Conservation (phyloP, 2,888 invertebrate genomes). For the Perithous albicinctus region DNA sequence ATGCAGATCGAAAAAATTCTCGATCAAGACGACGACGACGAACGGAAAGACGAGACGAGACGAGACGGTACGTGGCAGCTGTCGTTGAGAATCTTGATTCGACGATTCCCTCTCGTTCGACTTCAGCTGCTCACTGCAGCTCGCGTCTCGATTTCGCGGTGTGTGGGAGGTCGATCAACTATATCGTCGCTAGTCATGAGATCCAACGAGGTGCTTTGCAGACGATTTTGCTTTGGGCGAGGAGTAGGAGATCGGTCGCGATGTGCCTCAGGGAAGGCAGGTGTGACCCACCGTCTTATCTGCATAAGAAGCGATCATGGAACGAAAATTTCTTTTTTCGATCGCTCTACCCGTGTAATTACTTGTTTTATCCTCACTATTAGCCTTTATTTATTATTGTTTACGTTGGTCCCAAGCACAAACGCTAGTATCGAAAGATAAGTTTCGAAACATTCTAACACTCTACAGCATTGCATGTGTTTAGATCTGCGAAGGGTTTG, state of each 20-base stretch:
- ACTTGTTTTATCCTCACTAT: not conserved
- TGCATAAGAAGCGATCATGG: conserved; percentile 23
- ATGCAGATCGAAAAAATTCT: conserved; percentile 62
- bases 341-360: conserved; percentile 31
- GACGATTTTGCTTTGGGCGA: conserved; percentile 34
- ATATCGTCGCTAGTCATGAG: conserved; percentile 36
- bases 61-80: conserved; percentile 63
- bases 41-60: conserved; percentile 37
- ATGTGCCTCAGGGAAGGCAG: conserved; percentile 62
- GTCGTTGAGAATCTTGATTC: conserved; percentile 68
- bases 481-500: not conserved
- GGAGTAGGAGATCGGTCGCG: conserved; percentile 43
- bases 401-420: not conserved
- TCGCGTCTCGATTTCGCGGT: conserved; percentile 62
- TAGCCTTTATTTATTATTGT: not conserved
- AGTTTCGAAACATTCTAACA: not conserved
- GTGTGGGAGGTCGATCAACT: conserved; percentile 69
- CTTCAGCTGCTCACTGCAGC: conserved; percentile 64
- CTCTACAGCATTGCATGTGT: not conserved
- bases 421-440: not conserved
- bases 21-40: conserved; percentile 42
- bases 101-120: conserved; percentile 58
- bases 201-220: conserved; percentile 46
- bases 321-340: conserved; percentile 25
- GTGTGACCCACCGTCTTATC: conserved; percentile 60